These are phyloP conservation scores for Quadriops clusia DNA, from an alignment of 2,888 invertebrate genomes.

Conservation along the genomic window DNA sequence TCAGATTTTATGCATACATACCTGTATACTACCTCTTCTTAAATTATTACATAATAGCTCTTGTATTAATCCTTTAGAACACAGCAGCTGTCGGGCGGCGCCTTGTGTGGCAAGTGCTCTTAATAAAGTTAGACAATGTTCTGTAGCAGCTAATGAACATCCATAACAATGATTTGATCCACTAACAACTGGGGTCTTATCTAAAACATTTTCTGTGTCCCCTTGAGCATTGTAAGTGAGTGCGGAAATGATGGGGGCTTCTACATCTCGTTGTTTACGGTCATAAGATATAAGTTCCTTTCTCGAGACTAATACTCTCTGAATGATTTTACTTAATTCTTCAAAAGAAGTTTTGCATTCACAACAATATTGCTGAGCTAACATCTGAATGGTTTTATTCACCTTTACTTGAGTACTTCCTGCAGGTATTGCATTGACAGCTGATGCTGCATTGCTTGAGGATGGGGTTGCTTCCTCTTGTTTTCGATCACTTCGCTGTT, in stretches of 20 bases:
- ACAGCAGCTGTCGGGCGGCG: constrained; percentile 61
- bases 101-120: constrained; percentile 77
- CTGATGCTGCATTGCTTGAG: constrained; percentile 19
- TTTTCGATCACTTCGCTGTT: constrained; percentile 66
- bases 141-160: constrained; percentile 81
- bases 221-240: too few relatives aligned
- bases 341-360: constrained; percentile 93
- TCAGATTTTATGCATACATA: constrained; percentile 23
- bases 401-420: constrained; percentile 41
- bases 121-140: constrained; percentile 84
- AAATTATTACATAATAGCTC: constrained; percentile 85
- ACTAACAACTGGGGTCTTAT: too few relatives aligned
- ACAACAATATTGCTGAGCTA: constrained; percentile 90
- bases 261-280: constrained; percentile 61
- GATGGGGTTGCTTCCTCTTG: constrained; percentile 35
- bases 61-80: constrained; percentile 75
- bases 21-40: constrained; percentile 70
- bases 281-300: constrained; percentile 88
- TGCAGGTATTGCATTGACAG: constrained; percentile 15
- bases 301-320: constrained; percentile 83
- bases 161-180: constrained; percentile 54
- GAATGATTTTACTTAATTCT: constrained; percentile 80
- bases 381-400: constrained; percentile 83
- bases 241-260: constrained; percentile 16
- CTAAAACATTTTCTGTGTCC: too few relatives aligned